Evolutionary conservation across 1,140 invertebrate genomes (phyloP).

Genomic region (Theocolax elegans): DNA sequence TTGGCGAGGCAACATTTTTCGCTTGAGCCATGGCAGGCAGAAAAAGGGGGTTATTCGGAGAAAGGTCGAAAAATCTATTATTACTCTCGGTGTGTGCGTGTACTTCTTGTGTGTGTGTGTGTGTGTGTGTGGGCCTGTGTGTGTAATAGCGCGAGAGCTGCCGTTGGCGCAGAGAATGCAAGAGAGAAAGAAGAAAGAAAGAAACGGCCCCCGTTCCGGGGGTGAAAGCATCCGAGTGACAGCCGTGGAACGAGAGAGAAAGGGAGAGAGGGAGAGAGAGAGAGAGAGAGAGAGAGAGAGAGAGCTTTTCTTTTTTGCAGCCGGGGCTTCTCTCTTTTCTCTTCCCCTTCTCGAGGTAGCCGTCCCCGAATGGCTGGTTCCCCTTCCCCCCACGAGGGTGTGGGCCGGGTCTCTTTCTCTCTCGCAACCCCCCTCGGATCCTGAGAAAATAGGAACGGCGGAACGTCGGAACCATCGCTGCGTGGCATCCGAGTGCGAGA

Average conservation of each 20-base stretch:
- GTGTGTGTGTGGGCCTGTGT: not conserved
- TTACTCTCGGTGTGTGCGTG: slow-evolving; percentile 13
- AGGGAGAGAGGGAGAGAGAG: slow-evolving; percentile 11
- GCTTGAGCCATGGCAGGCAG: not conserved
- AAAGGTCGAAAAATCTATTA: slow-evolving; percentile 48
- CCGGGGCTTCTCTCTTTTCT: slow-evolving; percentile 23
- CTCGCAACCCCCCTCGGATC: slow-evolving; percentile 33
- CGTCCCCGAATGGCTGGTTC: slow-evolving; percentile 42
- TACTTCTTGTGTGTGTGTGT: not conserved
- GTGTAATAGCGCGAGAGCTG: slow-evolving; percentile 9
- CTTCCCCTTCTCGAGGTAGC: slow-evolving; percentile 42
- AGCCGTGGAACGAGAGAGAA: slow-evolving; percentile 38
- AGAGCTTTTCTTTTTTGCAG: slow-evolving; percentile 50
- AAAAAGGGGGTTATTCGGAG: slow-evolving; percentile 40
- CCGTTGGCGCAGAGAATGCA: slow-evolving; percentile 24
- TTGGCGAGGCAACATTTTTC: not conserved
- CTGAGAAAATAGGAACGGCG: slow-evolving; percentile 43
- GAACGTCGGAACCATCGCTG: slow-evolving; percentile 8
- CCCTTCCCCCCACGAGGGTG: slow-evolving; percentile 47
- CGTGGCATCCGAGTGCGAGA: slow-evolving; percentile 10
- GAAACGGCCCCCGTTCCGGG: slow-evolving; percentile 45
- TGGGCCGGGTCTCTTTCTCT: slow-evolving; percentile 29
- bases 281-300: slow-evolving; percentile 33
- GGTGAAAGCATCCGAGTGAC: slow-evolving; percentile 23
- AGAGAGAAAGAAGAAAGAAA: slow-evolving; percentile 37